Evolutionary conservation across 2,888 invertebrate genomes (phyloP).

Genomic region (Anagyrus pseudococci): DNA sequence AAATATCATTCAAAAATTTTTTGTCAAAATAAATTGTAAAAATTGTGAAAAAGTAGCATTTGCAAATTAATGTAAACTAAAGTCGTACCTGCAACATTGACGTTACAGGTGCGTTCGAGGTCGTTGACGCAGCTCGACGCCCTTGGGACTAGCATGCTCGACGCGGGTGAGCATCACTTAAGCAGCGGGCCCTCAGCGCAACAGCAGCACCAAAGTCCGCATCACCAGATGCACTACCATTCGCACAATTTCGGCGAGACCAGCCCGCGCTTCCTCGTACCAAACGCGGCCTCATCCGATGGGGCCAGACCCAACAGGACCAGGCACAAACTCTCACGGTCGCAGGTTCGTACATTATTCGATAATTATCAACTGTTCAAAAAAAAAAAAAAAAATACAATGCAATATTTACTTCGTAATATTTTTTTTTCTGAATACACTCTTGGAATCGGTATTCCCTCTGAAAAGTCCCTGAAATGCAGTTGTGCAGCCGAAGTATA

Average conservation of each 20-base stretch:
- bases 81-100: too few relatives aligned
- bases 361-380: too few relatives aligned
- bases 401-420: too few relatives aligned
- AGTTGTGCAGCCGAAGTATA: too few relatives aligned
- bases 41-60: too few relatives aligned
- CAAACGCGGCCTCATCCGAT: conserved; percentile 51
- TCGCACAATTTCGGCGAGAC: conserved; percentile 47
- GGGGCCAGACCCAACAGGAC: conserved; percentile 60
- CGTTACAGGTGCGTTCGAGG: conserved; percentile 72
- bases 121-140: conserved; percentile 77
- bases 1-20: too few relatives aligned
- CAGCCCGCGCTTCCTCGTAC: conserved; percentile 64
- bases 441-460: too few relatives aligned
- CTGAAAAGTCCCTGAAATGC: too few relatives aligned
- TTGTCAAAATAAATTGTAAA: too few relatives aligned
- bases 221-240: conserved; percentile 47
- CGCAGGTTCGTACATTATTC: conserved; percentile 63
- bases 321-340: conserved; percentile 68
- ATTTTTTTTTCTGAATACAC: too few relatives aligned
- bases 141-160: conserved; percentile 65
- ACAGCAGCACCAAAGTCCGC: conserved; percentile 45
- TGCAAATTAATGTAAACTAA: too few relatives aligned
- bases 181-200: conserved; percentile 47
- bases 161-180: conserved; percentile 55
- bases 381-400: too few relatives aligned